A percentile compares a stretch with the other conserved stretches of the same genome.
Conservation (phyloP, 2,888 invertebrate species). For the Anoplius nigerrimus region DNA sequence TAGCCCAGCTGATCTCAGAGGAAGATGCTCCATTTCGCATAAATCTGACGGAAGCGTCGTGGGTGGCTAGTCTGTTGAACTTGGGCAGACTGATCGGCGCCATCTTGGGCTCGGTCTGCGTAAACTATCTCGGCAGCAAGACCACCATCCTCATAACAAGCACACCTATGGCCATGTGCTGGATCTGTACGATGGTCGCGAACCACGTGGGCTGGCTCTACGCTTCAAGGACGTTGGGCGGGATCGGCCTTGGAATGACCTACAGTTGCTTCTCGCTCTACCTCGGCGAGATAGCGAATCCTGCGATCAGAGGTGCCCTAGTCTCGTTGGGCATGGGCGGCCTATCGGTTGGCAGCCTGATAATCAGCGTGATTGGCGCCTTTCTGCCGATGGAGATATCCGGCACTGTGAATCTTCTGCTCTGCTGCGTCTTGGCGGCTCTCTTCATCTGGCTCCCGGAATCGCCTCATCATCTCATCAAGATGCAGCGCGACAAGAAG, state of each 20-base stretch:
- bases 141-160: conserved; percentile 49
- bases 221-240: conserved; percentile 44
- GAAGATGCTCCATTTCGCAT: conserved; percentile 48
- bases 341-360: conserved; percentile 58
- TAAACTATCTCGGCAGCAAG: conserved; percentile 60
- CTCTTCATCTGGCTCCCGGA: conserved; percentile 64
- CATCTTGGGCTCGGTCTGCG: conserved; percentile 46
- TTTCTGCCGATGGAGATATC: conserved; percentile 57
- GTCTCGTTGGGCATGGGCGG: conserved; percentile 62
- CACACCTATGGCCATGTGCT: conserved; percentile 51
- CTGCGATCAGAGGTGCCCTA: conserved; percentile 65
- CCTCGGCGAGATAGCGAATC: conserved; percentile 62
- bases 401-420: conserved; percentile 50
- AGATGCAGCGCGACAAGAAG: conserved; percentile 42
- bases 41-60: conserved; percentile 57
- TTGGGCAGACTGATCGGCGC: conserved; percentile 62
- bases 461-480: conserved; percentile 64
- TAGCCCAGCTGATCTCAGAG: conserved; percentile 46
- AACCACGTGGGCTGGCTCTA: conserved; percentile 56
- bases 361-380: conserved; percentile 65
- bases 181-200: conserved; percentile 54
- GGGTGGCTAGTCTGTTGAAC: conserved; percentile 63
- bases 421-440: conserved; percentile 49
- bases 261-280: conserved; percentile 63
- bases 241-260: conserved; percentile 53